phyloP scores from a whole-genome alignment of 2,113 vertebrate genomes.

The Burhinus oedicnemus region DNA sequence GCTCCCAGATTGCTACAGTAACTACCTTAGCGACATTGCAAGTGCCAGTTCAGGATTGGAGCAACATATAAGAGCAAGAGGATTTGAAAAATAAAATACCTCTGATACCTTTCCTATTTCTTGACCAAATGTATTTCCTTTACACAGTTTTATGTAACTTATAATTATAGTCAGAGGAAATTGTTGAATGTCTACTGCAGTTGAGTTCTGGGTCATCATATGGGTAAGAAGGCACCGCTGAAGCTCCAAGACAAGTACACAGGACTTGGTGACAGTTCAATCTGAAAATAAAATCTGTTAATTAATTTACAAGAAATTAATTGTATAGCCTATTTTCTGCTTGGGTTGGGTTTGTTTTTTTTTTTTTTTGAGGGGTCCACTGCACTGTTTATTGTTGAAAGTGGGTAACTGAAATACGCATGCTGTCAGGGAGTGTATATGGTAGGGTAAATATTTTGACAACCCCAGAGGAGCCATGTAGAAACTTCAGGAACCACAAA shows the following conservation, averaged over 20 bases:
- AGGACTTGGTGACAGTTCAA: not conserved
- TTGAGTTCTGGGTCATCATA: not conserved
- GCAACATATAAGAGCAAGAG: not conserved
- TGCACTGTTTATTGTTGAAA: not conserved
- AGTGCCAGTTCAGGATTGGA: not conserved
- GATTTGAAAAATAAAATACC: not conserved
- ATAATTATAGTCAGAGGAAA: not conserved
- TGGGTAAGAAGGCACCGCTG: not conserved
- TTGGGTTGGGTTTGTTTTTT: not conserved
- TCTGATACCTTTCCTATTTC: not conserved
- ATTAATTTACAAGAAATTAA: not conserved
- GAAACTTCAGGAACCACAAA: not conserved
- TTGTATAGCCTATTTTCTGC: not conserved
- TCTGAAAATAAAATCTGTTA: not conserved
- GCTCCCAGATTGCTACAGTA: not conserved
- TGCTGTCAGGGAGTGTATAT: not conserved
- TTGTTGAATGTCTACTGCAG: not conserved
- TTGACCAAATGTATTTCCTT: not conserved
- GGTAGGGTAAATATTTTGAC: not conserved
- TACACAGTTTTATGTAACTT: not conserved
- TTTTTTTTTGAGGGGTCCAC: not conserved
- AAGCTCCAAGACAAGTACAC: not conserved
- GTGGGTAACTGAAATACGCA: not conserved
- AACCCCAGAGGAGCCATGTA: not conserved
- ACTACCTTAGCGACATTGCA: not conserved